Evolutionary conservation across 2,888 invertebrate genomes (phyloP), one percentile per base, ranked within the genome.

Genomic region (Pachliopta kotzebuea): DNA sequence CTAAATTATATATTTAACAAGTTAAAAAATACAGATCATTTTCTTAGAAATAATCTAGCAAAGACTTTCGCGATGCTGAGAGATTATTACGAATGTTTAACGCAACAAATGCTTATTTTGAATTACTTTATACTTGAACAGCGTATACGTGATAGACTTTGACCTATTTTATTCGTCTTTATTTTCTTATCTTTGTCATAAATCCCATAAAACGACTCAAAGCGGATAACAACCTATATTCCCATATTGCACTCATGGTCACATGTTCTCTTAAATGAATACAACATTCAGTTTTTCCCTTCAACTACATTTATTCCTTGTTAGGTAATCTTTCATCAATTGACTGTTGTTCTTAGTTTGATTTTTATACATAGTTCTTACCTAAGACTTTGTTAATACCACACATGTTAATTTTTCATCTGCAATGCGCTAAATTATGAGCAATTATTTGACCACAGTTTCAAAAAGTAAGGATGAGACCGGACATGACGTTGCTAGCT

Each of bases 161-260:
- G 55, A 42, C 61, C 55, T 55, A 49, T 45, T 55, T 55, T 21
- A 55, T 61, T 61, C 26, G 42, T 55, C 55, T 61, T 61, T 61
- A 61, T 61, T 61, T 17, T 29, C 26, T 55, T 61, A 61, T 49
- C 61, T 55, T n/a, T n/a, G 21, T 49, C 61, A 21, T 49, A 61
- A 54, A n/a, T 42, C 42, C 54, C 45, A 61, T 55, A 29, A 14
- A 61, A 61, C 24, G 37, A 21, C 18, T 54, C 42, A 54, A 54
- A n/a, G 24, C n/a, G 11, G 45, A 45, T n/a, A 45, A 59, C 42
- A 24, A 24, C 45, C 24, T n/a, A 29, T 60, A 45, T 42, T n/a
- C 45, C n/a, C 45, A 11, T 37, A 52, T 52, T 23, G 14, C 11
- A 37, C 60, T 60, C 52, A 60, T 18, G 52, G 55, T 54, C 60